phyloP scores from a whole-genome alignment of 2,888 invertebrate genomes.

The Beris morrisii region DNA sequence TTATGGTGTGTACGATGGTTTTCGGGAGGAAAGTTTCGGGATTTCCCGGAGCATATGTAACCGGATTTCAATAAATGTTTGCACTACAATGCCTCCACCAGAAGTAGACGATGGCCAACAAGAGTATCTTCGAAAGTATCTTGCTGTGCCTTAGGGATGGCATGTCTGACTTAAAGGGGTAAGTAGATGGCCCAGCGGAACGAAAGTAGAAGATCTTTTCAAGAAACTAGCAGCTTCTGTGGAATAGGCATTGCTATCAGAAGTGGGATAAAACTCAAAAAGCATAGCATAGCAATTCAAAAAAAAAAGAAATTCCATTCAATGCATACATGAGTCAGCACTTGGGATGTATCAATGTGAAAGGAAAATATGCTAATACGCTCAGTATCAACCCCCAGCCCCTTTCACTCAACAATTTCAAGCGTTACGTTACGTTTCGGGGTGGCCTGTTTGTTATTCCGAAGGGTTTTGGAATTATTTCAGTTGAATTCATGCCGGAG shows the following conservation, averaged over 20 bases:
- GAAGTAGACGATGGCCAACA: conserved; percentile 19
- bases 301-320: conserved; percentile 30
- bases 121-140: conserved; percentile 26
- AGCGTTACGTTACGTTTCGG: conserved; percentile 18
- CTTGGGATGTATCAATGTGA: conserved; percentile 38
- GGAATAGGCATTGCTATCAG: conserved; percentile 14
- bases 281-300: conserved; percentile 35
- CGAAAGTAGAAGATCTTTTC: background rate
- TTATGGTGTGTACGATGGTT: conserved; percentile 34
- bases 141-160: conserved; percentile 32
- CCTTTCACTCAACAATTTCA: conserved; percentile 20
- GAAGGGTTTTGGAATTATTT: conserved; percentile 38
- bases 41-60: conserved; percentile 41
- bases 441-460: conserved; percentile 38
- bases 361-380: conserved; percentile 39
- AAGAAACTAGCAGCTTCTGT: background rate
- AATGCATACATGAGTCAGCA: conserved; percentile 40
- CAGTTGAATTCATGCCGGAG: conserved; percentile 36
- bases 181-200: conserved; percentile 18
- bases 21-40: conserved; percentile 35
- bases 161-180: conserved; percentile 29
- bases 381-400: background rate
- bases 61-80: conserved; percentile 41
- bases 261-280: conserved; percentile 30
- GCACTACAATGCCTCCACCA: conserved; percentile 37